Base-by-base conservation (phyloP, 2,113 vertebrate genomes). In the Salvelinus namaycush region DNA sequence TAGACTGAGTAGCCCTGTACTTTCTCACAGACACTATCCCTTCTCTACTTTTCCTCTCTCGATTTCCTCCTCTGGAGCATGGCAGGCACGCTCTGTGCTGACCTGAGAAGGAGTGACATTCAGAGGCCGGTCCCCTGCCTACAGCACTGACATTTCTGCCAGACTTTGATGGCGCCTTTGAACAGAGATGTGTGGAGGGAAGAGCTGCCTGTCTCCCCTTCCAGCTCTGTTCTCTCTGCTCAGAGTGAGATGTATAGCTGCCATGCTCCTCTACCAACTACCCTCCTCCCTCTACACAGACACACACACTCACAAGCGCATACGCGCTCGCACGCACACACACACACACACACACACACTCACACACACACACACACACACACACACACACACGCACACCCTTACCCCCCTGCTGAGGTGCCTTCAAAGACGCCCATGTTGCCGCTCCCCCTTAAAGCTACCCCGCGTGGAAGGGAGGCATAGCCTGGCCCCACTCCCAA, bases 91-190 rank as follows among this genome's bases (percentile, higher is more conserved):
- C 88, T 86, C 70, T 24, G 81, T 87, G 87, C 87, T 92, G 92
- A 92, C 90, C 89, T 92, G 90, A 92, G 88, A 90, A 89, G 87
- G 86, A 89, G 83, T 94, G 92, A 92, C 92, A 92, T 93, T 93
- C 91, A 93, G 89, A 91, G 87, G 87, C 87, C 82, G 83, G 87
- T 90, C 90, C 89, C 89, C 91, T 89, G 89, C 92, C 90, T 92
- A 89, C 91, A 91, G 90, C 84, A 78, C 84, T 93, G 92, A 93
- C 93, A 93, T 94, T 93, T 93, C 88, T 90, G 90, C 90, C 88
- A 90, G 84, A 89, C 92, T 94, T 93, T 93, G 91, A 94, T 93
- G 92, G 86, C 80, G 87, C 86, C 91, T 93, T 94, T 93, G 92
- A 93, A 93, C 89, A 90, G 89, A 91, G 91, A 92, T 92, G 90